Base-by-base conservation (phyloP, 2,113 vertebrate genomes). In the Rutilus rutilus region DNA sequence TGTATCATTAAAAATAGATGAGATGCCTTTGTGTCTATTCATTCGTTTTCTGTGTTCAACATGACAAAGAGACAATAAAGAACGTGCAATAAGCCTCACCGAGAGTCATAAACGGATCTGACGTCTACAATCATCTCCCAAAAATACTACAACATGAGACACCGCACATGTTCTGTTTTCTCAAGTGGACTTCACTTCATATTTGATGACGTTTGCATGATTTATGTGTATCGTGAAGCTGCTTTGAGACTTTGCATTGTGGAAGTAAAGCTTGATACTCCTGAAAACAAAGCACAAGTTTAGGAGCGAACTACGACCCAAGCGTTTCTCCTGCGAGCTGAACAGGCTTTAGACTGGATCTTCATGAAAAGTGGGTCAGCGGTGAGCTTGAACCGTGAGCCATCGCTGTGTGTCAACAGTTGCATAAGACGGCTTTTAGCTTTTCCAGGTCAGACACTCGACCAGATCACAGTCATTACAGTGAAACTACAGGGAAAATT, bases 361-460 rank as follows among this genome's bases (percentile, higher is more conserved):
- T 75, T 54, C 77, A 36, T 36, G 75, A 33, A 75, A 87, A 79
- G 54, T 88, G 84, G 87, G 85, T 88, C 87, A 88, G 65, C 25
- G 17, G 23, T 67, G 76, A 86, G 82, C 45, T 71, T 78, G 87
- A 83, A 83, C 87, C 87, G 15, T 62, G 80, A 82, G 74, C 71
- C 67, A 82, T 82, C 62, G 47, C 62, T 52, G 50, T 62, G 36
- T 50, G 69, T 33, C 85, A 62, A 60, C 85, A 47, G 84, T 88
- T 88, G 82, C 87, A 86, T 88, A 88, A 88, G 84, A 81, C 47
- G 50, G 84, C 81, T 86, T 88, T 88, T 57, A 86, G 84, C 57
- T 86, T 88, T 86, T 84, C 74, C 85, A 88, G 85, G 85, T 80
- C 84, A 86, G 85, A 76, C 79, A 23, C 85, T 65, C 71, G 59